Evolutionary conservation across 2,888 invertebrate species (phyloP).

Genomic region (Leptopilina myrica): DNA sequence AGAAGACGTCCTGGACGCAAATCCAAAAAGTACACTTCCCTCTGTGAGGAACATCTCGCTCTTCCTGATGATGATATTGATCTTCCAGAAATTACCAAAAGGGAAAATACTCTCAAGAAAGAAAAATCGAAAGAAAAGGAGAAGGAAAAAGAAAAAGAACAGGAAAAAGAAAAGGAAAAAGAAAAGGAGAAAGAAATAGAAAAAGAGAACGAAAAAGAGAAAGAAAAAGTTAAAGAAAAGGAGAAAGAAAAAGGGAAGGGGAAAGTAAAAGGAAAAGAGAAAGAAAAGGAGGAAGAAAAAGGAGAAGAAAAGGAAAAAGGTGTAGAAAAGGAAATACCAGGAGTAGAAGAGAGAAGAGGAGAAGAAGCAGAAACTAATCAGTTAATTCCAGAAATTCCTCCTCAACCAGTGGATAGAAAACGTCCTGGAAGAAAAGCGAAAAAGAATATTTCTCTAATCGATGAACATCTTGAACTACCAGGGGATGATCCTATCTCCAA

Average conservation of each 20-base stretch:
- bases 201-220: slow-evolving; percentile 43
- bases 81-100: slow-evolving; percentile 13
- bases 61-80: slow-evolving; percentile 49
- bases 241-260: no score
- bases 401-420: slow-evolving; percentile 43
- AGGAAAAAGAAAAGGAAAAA: slow-evolving; percentile 46
- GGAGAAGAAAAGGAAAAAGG: slow-evolving; percentile 47
- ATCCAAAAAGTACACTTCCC: slow-evolving; percentile 56
- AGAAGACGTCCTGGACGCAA: slow-evolving; percentile 28
- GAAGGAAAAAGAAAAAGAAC: slow-evolving; percentile 40
- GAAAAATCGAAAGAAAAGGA: slow-evolving; percentile 41
- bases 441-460: slow-evolving; percentile 57
- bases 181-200: slow-evolving; percentile 40
- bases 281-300: slow-evolving; percentile 47
- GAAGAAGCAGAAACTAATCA: slow-evolving; percentile 3
- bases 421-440: slow-evolving; percentile 44
- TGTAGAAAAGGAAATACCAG: slow-evolving; percentile 16
- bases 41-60: slow-evolving; percentile 57
- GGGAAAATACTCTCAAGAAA: slow-evolving; percentile 51
- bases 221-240: slow-evolving; percentile 47
- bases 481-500: slow-evolving; percentile 43
- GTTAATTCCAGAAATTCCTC: neutral
- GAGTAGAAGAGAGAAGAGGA: slow-evolving; percentile 24
- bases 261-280: slow-evolving; percentile 29
- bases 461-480: slow-evolving; percentile 57